phyloP scores from a whole-genome alignment of 2,797 vertebrate genomes.

The Sphenopsis melanotis region DNA sequence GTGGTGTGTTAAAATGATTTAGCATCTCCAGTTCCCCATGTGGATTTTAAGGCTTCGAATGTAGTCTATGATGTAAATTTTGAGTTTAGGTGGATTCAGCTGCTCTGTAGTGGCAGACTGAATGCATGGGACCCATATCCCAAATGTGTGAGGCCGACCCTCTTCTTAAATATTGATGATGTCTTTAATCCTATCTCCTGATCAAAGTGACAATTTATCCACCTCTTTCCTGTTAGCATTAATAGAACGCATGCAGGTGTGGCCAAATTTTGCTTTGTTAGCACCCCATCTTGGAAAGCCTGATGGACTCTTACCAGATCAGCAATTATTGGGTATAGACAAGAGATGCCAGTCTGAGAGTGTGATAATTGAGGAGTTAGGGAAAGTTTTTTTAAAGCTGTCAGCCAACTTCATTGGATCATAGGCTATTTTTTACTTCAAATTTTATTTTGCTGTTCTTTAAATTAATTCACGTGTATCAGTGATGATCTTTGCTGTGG shows the following conservation, averaged over 20 bases:
- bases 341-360: background rate
- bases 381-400: background rate
- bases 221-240: background rate
- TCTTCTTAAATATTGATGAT: background rate
- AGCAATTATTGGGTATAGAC: background rate
- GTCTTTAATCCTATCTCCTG: background rate
- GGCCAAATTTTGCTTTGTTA: background rate
- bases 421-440: background rate
- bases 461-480: slow-evolving; percentile 37
- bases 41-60: slow-evolving; percentile 43
- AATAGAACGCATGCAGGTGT: background rate
- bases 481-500: slow-evolving; percentile 46
- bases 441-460: slow-evolving; percentile 28
- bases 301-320: background rate
- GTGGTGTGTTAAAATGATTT: slow-evolving; percentile 62
- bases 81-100: slow-evolving; percentile 30
- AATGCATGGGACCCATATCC: background rate
- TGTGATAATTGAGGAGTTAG: background rate
- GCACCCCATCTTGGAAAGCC: background rate
- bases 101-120: background rate
- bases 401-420: background rate
- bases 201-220: background rate
- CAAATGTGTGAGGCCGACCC: background rate
- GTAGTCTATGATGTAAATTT: slow-evolving; percentile 13
- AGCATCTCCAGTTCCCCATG: slow-evolving; percentile 21